Base-by-base conservation (phyloP, 2,797 vertebrate species). In the Hydrolagus colliei region DNA sequence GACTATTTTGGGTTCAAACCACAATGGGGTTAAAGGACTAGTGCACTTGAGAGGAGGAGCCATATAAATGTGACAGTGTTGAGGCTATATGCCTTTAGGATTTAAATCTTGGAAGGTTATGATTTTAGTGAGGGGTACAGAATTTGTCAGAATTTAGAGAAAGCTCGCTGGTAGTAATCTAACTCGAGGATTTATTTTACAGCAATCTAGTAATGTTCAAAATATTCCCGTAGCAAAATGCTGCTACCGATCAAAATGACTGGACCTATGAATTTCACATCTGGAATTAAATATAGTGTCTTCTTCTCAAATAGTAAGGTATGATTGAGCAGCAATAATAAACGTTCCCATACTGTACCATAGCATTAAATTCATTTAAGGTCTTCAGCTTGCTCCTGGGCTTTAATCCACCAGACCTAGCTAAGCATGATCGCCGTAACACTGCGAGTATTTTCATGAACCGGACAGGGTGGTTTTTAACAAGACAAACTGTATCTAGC, bases 241-340 rank as follows among this genome's bases (percentile, higher is more conserved):
- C 35, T 78, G 76, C 52, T 61, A 61, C 20, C 10, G 52, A 22
- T 78, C 62, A 14, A 77, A 77, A 20, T 52, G 52, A 59, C 75
- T 77, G 2, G 27, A 77, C n/a, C 41, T 61, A 59, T 61, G 76
- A 62, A 78, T 78, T 78, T 78, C 52, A 61, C 76, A 78, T 22
- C 76, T 11, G 52, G 52, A 22, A n/a, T 61, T 61, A 78, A 22
- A 61, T 52, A 52, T 22, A 62, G 52, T 16, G 62, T 61, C 75
- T 59, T 78, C 62, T 62, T 78, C 76, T 78, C 20, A 52, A 76
- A 61, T 16, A 59, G 59, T 12, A 61, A 61, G 76, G 9, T n/a
- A 62, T 74, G 13, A 35, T 12, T 74, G 73, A 74, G 41, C 41
- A 35, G 32, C 35, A 41, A 74, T 74, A 74, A 74, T 74, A 41